Evolutionary conservation across 2,113 vertebrate species (phyloP), one percentile per base, ranked within the genome.

Genomic region (Stegastes partitus): DNA sequence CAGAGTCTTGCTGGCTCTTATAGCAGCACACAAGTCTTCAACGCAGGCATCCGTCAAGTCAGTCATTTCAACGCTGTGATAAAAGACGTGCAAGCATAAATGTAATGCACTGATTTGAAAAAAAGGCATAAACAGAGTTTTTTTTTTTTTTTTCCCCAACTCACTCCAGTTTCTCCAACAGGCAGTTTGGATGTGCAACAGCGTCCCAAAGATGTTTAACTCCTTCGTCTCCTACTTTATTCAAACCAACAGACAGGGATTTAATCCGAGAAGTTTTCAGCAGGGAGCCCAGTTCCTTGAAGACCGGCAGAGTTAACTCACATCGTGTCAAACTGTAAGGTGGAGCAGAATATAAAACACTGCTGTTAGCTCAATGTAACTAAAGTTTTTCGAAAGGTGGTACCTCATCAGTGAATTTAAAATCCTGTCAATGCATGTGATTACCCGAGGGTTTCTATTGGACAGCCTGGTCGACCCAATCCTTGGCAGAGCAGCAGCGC

Each of bases 141-240:
- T 21, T 15, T 19, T 45, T n/a, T n/a, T n/a, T n/a, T n/a, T n/a
- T n/a, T n/a, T n/a, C n/a, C 0, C 51, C 10, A 53, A 91, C 91
- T 93, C 56, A 94, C 94, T 93, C 86, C 16, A 94, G 87, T 10
- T 93, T 79, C 51, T 94, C 90, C 49, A 95, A 69, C 31, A 69
- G 77, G 67, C 92, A 94, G 47, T 15, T 73, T 49, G 84, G 79
- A 77, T 94, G 88, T 68, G 74, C 74, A 55, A 94, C 39, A 22
- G 91, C 93, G 9, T 87, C 84, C 90, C 79, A 93, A 2, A 94
- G 79, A 85, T 87, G 79, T 86, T 89, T 93, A 18, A 84, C 90
- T 18, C 88, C 94, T 12, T 72, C 6, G 31, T 94, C 89, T 26
- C 90, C 91, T 0, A 93, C 90, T 11, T 64, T 3, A 71, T 93